Conservation (phyloP, 1,140 invertebrate genomes). For the Aphis gossypii region DNA sequence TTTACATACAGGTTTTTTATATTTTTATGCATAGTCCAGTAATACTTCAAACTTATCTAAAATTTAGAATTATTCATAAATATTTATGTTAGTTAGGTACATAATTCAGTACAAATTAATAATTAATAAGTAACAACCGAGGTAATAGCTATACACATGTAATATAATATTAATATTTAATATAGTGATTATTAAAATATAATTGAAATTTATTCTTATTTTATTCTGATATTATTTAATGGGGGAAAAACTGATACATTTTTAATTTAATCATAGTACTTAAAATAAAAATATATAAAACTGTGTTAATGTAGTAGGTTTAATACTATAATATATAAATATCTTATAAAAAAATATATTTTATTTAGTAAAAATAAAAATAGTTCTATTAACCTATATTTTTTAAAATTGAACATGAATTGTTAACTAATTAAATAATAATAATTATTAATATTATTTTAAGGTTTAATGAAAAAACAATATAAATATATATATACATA, state of each 20-base stretch:
- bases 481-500: too few species aligned
- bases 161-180: background rate
- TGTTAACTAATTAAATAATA: too few species aligned
- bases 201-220: background rate
- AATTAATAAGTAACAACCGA: background rate
- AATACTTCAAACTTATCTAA: conserved; percentile 33
- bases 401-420: too few species aligned
- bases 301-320: too few species aligned
- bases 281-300: background rate
- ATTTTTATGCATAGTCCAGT: background rate
- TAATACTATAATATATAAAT: too few species aligned
- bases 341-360: too few species aligned
- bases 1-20: conserved; percentile 13
- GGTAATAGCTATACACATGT: background rate
- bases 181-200: background rate
- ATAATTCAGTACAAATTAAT: background rate
- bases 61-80: background rate
- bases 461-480: too few species aligned
- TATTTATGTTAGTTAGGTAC: background rate
- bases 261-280: background rate
- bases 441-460: too few species aligned
- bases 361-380: too few species aligned
- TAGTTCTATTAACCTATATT: too few species aligned
- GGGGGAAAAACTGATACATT: background rate
- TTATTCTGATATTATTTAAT: background rate